These are phyloP conservation scores for Carposina sasakii DNA, from an alignment of 1,140 invertebrate genomes.

Conservation along the genomic window DNA sequence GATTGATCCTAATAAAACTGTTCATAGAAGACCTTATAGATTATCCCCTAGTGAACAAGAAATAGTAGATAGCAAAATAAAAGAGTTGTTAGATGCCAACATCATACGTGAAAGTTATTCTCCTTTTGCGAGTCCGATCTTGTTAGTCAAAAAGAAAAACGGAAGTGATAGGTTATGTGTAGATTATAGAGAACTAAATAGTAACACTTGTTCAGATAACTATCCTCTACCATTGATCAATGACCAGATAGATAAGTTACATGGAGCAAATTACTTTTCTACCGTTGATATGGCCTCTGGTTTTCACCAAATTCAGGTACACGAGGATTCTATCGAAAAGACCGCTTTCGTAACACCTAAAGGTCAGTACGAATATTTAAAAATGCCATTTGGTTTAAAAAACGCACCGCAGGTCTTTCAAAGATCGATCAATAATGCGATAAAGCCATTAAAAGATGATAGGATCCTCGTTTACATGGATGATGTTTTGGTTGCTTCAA, in stretches of 20 bases:
- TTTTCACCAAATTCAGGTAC: conserved; percentile 59
- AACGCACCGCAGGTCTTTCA: conserved; percentile 34
- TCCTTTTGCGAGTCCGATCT: conserved; percentile 24
- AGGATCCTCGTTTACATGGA: conserved; percentile 24
- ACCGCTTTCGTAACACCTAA: conserved; percentile 34
- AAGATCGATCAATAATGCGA: conserved; percentile 25
- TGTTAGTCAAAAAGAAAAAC: conserved; percentile 28
- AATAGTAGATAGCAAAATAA: conserved; percentile 16
- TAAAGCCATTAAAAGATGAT: conserved; percentile 11
- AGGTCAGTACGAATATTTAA: conserved; percentile 40
- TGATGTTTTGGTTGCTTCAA: conserved; percentile 20
- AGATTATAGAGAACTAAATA: conserved; percentile 13
- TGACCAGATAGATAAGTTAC: conserved; percentile 48
- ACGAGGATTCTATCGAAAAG: conserved; percentile 28
- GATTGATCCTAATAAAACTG: conserved; percentile 8
- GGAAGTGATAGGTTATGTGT: conserved; percentile 22
- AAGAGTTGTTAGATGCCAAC: conserved; percentile 10
- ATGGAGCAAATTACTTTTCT: conserved; percentile 18
- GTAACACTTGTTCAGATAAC: conserved; percentile 47
- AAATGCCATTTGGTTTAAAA: conserved; percentile 30
- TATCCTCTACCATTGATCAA: conserved; percentile 70
- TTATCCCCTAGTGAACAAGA: conserved; percentile 14
- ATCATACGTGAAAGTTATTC: conserved; percentile 20
- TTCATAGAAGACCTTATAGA: conserved; percentile 20
- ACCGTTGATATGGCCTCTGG: conserved; percentile 50